phyloP scores from a whole-genome alignment of 2,888 invertebrate genomes.

The Acanthosepion lycidas region DNA sequence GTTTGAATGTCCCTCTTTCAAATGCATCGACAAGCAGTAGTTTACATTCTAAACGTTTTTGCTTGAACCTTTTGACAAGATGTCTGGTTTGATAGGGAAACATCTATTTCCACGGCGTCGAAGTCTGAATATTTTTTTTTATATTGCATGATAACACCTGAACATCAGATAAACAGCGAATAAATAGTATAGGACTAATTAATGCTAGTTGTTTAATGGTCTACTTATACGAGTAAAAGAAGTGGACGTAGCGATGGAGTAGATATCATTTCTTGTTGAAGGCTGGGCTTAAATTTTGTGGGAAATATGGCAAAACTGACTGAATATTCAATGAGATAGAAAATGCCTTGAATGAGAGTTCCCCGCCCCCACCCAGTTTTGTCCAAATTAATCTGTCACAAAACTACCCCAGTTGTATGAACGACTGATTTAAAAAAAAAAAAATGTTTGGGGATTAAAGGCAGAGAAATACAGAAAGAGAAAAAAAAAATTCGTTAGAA shows the following conservation, averaged over 20 bases:
- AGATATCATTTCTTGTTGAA: not conserved
- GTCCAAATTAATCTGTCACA: conserved; percentile 8
- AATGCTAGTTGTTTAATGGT: not conserved
- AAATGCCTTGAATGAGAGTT: not conserved
- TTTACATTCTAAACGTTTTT: not conserved
- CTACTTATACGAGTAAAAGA: not conserved
- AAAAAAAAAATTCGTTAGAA: not conserved
- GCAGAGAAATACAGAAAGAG: not conserved
- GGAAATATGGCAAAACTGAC: not conserved
- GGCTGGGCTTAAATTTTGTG: not conserved
- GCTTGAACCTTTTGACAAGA: not conserved
- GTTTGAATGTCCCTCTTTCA: not conserved
- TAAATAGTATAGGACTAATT: not conserved
- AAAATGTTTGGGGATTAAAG: not conserved
- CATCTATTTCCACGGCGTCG: not conserved
- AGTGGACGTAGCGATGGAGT: not conserved
- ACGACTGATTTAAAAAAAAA: not conserved
- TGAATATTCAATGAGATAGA: not conserved
- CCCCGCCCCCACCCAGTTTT: not conserved
- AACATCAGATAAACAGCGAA: not conserved
- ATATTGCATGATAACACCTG: not conserved
- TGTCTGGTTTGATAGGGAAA: not conserved
- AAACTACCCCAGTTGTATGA: not conserved
- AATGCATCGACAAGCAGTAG: not conserved
- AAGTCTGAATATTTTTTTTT: not conserved